Conservation (phyloP, 2,113 vertebrate species). For the Mus spicilegus region DNA sequence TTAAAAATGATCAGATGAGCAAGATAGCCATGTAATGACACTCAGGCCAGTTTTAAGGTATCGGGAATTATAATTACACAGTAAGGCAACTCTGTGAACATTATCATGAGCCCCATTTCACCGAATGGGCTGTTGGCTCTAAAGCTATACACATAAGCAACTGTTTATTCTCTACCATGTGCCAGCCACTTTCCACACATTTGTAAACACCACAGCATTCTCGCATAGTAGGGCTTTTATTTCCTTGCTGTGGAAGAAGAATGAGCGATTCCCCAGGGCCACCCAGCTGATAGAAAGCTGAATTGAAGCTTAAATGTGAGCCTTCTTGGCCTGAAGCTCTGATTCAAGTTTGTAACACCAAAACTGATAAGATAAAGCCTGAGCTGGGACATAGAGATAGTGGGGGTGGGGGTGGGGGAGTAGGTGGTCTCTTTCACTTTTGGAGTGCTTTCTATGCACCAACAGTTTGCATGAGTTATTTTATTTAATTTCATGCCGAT, state of each 20-base stretch:
- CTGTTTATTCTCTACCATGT: not conserved
- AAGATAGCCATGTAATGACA: not conserved
- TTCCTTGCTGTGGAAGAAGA: conserved; percentile 36
- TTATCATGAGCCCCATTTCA: conserved; percentile 5
- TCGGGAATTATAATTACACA: not conserved
- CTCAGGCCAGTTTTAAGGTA: not conserved
- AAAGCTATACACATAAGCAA: conserved; percentile 4
- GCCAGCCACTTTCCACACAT: not conserved
- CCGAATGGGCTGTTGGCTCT: not conserved
- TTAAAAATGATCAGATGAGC: conserved; percentile 21
- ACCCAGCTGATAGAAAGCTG: conserved; percentile 11
- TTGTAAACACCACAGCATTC: not conserved
- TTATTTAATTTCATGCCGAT: not conserved
- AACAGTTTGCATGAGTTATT: not conserved
- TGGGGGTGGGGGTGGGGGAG: not conserved
- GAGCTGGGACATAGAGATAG: not conserved
- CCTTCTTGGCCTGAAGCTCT: not conserved
- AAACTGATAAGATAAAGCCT: not conserved
- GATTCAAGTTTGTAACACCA: not conserved
- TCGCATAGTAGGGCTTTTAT: conserved; percentile 32
- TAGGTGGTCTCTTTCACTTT: not conserved
- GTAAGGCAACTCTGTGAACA: not conserved
- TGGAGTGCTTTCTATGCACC: not conserved
- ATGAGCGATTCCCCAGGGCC: not conserved
- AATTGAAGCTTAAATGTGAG: fast-evolving